These are phyloP conservation scores for Leptodactylus fallax DNA, from an alignment of 2,797 vertebrate genomes.

Conservation along the genomic window DNA sequence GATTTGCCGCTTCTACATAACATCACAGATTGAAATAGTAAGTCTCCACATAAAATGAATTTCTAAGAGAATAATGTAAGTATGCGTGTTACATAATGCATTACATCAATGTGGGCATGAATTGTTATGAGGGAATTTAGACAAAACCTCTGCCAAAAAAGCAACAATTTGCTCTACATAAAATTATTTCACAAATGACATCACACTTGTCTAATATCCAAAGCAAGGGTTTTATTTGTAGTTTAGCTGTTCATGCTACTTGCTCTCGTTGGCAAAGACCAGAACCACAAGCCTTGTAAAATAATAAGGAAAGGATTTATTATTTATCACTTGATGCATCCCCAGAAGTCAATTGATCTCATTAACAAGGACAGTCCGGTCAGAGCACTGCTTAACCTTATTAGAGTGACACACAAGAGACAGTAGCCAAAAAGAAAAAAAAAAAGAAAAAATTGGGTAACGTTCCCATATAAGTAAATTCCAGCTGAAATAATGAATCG, in stretches of 20 bases:
- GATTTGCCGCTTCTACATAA: too few relatives aligned
- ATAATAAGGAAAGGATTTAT: conserved; percentile 67
- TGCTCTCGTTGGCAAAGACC: conserved; percentile 49
- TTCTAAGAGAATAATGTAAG: background rate
- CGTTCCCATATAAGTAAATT: conserved; percentile 62
- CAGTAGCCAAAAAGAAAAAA: conserved; percentile 40
- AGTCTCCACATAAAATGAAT: background rate
- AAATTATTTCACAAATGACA: conserved; percentile 33
- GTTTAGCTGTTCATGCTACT: conserved; percentile 60
- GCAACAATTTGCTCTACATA: conserved; percentile 33
- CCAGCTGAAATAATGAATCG: conserved; percentile 60
- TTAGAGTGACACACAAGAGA: conserved; percentile 58
- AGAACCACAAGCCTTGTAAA: conserved; percentile 58
- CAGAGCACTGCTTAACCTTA: conserved; percentile 69
- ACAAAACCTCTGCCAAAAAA: background rate
- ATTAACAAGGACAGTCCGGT: conserved; percentile 66
- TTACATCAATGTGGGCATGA: background rate
- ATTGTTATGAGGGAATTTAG: background rate
- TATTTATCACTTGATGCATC: conserved; percentile 72
- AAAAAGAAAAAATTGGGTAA: conserved; percentile 43
- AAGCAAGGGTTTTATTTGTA: conserved; percentile 42
- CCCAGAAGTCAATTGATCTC: conserved; percentile 67
- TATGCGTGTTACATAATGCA: background rate
- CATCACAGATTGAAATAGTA: background rate
- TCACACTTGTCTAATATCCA: conserved; percentile 54